Base-by-base conservation (phyloP, 2,797 vertebrate genomes). In the Margarornis squamiger region DNA sequence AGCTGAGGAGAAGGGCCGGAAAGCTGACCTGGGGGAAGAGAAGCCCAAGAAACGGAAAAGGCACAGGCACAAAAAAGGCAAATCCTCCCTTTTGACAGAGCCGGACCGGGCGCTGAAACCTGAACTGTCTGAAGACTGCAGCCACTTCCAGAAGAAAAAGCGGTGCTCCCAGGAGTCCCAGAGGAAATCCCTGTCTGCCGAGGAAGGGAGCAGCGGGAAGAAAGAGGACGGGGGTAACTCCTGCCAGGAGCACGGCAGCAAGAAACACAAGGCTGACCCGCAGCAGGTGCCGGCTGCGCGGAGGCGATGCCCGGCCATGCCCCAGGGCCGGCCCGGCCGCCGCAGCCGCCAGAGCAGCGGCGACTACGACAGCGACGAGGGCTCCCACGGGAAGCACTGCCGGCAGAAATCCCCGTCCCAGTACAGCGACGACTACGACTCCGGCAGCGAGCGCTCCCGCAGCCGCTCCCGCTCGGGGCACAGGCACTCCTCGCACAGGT, bases 1-100 rank as follows among this genome's bases (percentile, higher is more conserved):
- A 70, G 96, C 98, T 67, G 99, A 98, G 3, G 99, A 99, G 62
- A 98, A 97, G 75, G 88, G 94, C 9, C 97, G 97, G 30, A 98
- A 98, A 61, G 97, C 95, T 4, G 99, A 98, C 14, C 97, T 92
- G 16, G 98, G 97, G 43, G 98, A 97, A 7, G 98, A 99, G 85
- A 99, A 98, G 85, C 98, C 98, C 83, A 99, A 99, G 94, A 99
- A 99, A 95, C 99, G 99, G 94, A 99, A 98, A 92, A 99, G 99
- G 93, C 99, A 98, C 97, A 99, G 99, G 97, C 98, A 97, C 88
- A 99, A 99, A 97, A 99, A 99, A 97, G 99, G 98, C 89, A 99
- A 99, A 97, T 86, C 95, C 19, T 96, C 82, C 17, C 87, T 97
- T 46, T 94, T 72, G 0, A 27, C 90, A 0, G 98, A 98, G 45